These are phyloP conservation scores for Euplexia lucipara DNA, from an alignment of 2,888 invertebrate species.

Conservation along the genomic window DNA sequence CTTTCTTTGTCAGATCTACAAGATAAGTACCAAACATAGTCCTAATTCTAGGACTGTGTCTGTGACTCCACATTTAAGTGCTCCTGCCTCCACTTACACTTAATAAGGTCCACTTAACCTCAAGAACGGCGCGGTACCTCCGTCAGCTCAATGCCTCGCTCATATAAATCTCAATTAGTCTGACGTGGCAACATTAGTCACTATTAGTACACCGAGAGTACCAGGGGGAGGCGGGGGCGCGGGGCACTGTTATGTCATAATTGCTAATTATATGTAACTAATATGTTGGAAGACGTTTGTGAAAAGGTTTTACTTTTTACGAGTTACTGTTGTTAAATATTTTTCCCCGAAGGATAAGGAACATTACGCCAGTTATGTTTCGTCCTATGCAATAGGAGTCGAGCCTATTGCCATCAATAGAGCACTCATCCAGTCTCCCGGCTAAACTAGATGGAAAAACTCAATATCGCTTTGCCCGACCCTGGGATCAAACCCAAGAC, in stretches of 20 bases:
- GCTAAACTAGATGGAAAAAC: too few relatives aligned
- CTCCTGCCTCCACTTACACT: constrained; percentile 27
- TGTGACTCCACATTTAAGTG: not conserved
- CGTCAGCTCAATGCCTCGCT: constrained; percentile 38
- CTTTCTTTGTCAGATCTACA: not conserved
- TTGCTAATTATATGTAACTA: constrained; percentile 56
- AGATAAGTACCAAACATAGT: not conserved
- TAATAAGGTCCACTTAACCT: constrained; percentile 54
- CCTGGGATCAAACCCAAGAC: too few relatives aligned
- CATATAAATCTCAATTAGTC: constrained; percentile 64
- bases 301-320: not conserved
- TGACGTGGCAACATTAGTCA: constrained; percentile 63
- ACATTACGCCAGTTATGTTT: too few relatives aligned
- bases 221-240: too few relatives aligned
- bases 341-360: too few relatives aligned
- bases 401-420: too few relatives aligned
- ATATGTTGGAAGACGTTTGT: not conserved
- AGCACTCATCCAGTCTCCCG: too few relatives aligned
- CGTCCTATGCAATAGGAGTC: too few relatives aligned
- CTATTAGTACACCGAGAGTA: constrained; percentile 61
- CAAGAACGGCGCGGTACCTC: constrained; percentile 25
- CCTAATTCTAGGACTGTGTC: not conserved
- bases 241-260: constrained; percentile 49
- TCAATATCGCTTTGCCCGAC: too few relatives aligned
- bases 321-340: too few relatives aligned